Conservation (phyloP, 2,113 vertebrate genomes). For the Tragulus kanchil region DNA sequence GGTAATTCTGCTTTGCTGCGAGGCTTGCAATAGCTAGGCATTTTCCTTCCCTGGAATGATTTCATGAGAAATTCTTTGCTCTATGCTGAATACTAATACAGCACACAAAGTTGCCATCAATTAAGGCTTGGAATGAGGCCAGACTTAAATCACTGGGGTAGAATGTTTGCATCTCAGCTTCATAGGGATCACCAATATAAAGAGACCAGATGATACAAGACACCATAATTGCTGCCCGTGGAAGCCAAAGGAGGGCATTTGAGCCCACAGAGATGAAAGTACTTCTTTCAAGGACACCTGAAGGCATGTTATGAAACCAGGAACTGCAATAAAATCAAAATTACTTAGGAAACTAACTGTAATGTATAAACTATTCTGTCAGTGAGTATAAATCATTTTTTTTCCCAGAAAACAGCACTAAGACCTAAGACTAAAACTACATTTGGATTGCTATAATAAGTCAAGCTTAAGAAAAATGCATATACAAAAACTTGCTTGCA, state of each 20-base stretch:
- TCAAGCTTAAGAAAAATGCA: conserved; percentile 60
- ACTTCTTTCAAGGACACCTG: conserved; percentile 76
- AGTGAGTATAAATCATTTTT: not conserved
- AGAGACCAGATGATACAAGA: conserved; percentile 65
- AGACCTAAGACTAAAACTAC: too few species aligned
- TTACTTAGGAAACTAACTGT: conserved; percentile 49
- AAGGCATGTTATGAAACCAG: conserved; percentile 60
- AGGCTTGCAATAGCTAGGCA: conserved; percentile 54
- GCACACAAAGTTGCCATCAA: conserved; percentile 73
- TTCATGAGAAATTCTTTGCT: conserved; percentile 65
- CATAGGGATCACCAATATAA: conserved; percentile 46
- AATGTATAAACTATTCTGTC: not conserved
- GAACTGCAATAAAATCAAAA: conserved; percentile 66
- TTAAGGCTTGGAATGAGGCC: conserved; percentile 78
- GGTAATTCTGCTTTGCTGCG: conserved; percentile 14
- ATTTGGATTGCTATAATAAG: too few species aligned
- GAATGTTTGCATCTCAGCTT: conserved; percentile 69
- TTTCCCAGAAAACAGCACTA: not conserved
- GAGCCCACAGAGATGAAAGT: conserved; percentile 72
- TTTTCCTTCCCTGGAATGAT: conserved; percentile 61
- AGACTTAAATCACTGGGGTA: conserved; percentile 72
- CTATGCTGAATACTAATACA: conserved; percentile 63
- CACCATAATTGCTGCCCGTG: conserved; percentile 62
- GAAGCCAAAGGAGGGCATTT: conserved; percentile 56
- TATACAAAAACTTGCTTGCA: conserved; percentile 44